These are phyloP conservation scores for Bradypodion ventrale DNA, from an alignment of 2,797 vertebrate genomes.

Conservation along the genomic window DNA sequence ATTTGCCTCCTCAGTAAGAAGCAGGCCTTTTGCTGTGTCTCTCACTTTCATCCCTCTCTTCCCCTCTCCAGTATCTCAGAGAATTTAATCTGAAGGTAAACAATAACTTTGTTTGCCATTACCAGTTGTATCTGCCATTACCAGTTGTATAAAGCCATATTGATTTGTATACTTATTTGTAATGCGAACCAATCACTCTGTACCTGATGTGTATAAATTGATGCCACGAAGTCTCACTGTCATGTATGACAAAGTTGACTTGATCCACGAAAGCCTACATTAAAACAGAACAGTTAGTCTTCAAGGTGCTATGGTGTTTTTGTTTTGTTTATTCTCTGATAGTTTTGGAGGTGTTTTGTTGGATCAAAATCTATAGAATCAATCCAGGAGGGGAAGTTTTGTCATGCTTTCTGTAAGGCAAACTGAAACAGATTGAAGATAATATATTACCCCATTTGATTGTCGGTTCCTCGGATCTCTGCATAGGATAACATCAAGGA, in stretches of 20 bases:
- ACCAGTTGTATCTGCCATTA: too few relatives aligned
- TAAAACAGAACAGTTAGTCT: too few relatives aligned
- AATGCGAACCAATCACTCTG: too few relatives aligned
- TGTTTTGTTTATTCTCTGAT: too few relatives aligned
- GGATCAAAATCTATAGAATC: neutral
- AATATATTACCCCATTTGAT: neutral
- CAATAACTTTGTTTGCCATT: neutral
- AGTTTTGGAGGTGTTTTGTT: neutral
- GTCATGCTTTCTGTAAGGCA: neutral
- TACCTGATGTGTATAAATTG: too few relatives aligned
- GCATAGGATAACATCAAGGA: neutral
- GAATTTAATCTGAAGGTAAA: neutral
- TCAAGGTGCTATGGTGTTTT: too few relatives aligned
- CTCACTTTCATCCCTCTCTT: neutral
- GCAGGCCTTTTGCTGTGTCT: neutral
- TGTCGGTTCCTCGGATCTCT: neutral
- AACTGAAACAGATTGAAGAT: neutral
- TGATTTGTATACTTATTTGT: too few relatives aligned
- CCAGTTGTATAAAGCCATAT: too few relatives aligned
- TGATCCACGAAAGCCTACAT: too few relatives aligned
- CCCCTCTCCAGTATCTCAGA: neutral
- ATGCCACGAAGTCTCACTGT: too few relatives aligned
- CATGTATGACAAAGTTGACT: too few relatives aligned
- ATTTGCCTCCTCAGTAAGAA: neutral
- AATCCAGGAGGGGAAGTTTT: neutral